Base-by-base conservation (phyloP, 2,113 vertebrate genomes). In the Paradoxurus hermaphroditus region DNA sequence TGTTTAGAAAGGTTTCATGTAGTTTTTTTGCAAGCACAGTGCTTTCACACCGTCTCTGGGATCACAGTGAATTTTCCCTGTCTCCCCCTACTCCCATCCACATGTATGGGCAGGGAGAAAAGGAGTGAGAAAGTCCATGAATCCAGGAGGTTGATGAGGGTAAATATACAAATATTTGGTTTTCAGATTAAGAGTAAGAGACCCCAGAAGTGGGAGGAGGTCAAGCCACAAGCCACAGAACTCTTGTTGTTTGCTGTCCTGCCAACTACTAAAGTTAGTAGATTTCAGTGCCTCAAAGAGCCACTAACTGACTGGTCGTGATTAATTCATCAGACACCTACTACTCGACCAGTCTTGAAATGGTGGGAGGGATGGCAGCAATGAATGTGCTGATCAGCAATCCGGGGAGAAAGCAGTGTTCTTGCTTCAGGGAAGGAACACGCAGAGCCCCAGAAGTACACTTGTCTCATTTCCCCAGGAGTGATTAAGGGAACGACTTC, bases 1-100 rank as follows among this genome's bases (percentile, higher is more conserved):
- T 94, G 90, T 86, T 95, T 97, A 31, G 67, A 93, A 95, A 96
- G 84, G 34, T 90, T 95, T 94, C 65, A 62, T 85, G 72, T 59
- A 75, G 56, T 73, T 95, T 75, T 95, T 97, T 86, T 83, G 11
- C 39, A 94, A 89, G 67, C 19, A 41, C 7, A 10, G n/a, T 86
- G 59, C n/a, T 94, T 95, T 81, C 49, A 73, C 15, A 53, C 53
- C 67, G 51, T 86, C 84, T 90, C 85, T 94, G 91, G 86, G 73
- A 53, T 95, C 77, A 89, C 62, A 36, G 25, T 88, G 39, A 46
- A 56, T 65, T 94, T 62, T 34, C 39, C 56, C 16, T 75, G 7
- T 73, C 72, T 77, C 62, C 63, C 31, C 77, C 65, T 34, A 16
- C 34, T 31, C 10, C 18, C 10, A 62, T 39, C 23, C 31, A 39